Evolutionary conservation across 2,797 vertebrate genomes (phyloP).

Genomic region (Premnoplex brunnescens): DNA sequence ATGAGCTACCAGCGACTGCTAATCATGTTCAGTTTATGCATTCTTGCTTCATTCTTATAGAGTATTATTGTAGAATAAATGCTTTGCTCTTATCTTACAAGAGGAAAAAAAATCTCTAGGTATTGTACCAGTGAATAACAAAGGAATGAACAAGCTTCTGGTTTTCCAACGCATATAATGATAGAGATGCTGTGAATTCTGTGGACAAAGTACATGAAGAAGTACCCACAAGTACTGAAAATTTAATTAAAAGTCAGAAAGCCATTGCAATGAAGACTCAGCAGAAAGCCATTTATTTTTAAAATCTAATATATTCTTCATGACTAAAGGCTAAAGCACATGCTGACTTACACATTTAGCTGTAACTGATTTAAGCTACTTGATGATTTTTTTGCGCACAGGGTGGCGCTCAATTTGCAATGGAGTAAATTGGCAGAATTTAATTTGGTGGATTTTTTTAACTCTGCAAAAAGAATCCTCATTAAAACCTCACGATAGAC

Average conservation of each 20-base stretch:
- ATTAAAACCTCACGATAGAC: conserved; percentile 91
- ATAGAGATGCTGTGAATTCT: conserved; percentile 74
- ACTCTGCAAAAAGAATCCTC: conserved; percentile 93
- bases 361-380: conserved; percentile 90
- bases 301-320: conserved; percentile 95
- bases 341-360: conserved; percentile 92
- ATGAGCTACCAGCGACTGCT: conserved; percentile 70
- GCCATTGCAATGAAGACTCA: conserved; percentile 85
- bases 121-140: conserved; percentile 72
- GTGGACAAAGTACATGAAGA: conserved; percentile 77
- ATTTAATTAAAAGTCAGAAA: conserved; percentile 97
- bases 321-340: conserved; percentile 88
- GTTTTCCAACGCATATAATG: conserved; percentile 74
- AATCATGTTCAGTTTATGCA: conserved; percentile 73
- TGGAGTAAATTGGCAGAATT: conserved; percentile 94
- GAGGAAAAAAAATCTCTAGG: conserved; percentile 65
- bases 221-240: conserved; percentile 81
- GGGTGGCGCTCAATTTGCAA: conserved; percentile 92
- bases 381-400: conserved; percentile 84
- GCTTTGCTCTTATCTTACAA: conserved; percentile 70
- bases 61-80: conserved; percentile 69
- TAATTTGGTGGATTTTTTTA: conserved; percentile 99
- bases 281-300: conserved; percentile 92
- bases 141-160: conserved; percentile 82
- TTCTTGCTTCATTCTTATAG: conserved; percentile 70